These are phyloP conservation scores for Falcunculus frontatus DNA, from an alignment of 2,113 vertebrate species.

Conservation along the genomic window DNA sequence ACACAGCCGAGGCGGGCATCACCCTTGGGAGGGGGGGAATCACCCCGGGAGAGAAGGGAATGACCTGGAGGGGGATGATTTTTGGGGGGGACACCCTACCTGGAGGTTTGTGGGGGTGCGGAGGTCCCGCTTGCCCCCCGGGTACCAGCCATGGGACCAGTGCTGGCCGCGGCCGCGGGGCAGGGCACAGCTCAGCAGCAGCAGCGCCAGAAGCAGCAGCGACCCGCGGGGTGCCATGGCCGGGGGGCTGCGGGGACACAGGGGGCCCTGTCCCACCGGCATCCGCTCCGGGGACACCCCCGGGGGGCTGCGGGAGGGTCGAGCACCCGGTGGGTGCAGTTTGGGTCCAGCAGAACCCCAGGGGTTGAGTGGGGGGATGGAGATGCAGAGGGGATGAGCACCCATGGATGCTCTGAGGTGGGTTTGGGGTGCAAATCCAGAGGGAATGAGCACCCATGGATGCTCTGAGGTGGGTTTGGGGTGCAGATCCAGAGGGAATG, in stretches of 20 bases:
- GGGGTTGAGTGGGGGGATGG: background rate
- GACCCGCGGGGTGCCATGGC: slow-evolving; percentile 66
- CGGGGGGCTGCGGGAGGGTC: background rate
- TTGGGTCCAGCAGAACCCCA: background rate
- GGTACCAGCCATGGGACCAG: slow-evolving; percentile 90
- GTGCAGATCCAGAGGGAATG: too few relatives aligned
- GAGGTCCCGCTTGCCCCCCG: slow-evolving; percentile 81
- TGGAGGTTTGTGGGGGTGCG: slow-evolving; percentile 62
- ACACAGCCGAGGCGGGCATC: background rate
- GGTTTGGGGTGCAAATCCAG: background rate
- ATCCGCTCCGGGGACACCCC: background rate
- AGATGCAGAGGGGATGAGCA: rapidly evolving
- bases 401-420: background rate
- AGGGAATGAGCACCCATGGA: too few relatives aligned
- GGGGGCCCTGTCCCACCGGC: background rate
- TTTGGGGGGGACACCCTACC: slow-evolving; percentile 37
- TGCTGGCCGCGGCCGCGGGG: slow-evolving; percentile 74
- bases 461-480: background rate
- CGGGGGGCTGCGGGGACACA: background rate
- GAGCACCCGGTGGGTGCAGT: background rate
- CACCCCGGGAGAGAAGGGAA: background rate
- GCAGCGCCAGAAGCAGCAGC: slow-evolving; percentile 72
- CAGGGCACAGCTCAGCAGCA: slow-evolving; percentile 70
- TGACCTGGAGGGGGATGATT: background rate
- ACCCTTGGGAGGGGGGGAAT: background rate